phyloP scores from a whole-genome alignment of 2,888 invertebrate genomes.

The Caradrina kadenii region DNA sequence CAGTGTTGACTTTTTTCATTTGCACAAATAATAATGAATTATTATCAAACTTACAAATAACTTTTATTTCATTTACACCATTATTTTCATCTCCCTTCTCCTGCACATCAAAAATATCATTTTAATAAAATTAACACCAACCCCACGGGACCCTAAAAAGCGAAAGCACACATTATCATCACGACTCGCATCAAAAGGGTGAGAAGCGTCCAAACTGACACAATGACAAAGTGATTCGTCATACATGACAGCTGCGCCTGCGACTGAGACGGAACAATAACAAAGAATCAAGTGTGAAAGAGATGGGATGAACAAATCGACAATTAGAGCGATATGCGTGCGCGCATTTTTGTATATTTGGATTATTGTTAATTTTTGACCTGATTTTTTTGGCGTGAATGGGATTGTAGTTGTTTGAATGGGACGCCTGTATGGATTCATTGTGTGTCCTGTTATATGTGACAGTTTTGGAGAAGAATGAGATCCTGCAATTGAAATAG shows the following conservation, averaged over 20 bases:
- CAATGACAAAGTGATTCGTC: slow-evolving; percentile 89
- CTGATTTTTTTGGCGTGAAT: slow-evolving; percentile 63
- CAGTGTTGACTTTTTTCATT: background rate
- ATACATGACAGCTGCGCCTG: slow-evolving; percentile 85
- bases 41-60: background rate
- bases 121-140: slow-evolving; percentile 60
- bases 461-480: slow-evolving; percentile 34
- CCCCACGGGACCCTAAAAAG: slow-evolving; percentile 62
- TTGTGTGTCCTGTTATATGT: slow-evolving; percentile 45
- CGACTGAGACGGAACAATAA: slow-evolving; percentile 65
- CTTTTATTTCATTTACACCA: slow-evolving; percentile 9
- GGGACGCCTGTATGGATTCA: slow-evolving; percentile 48
- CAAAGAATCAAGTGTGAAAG: slow-evolving; percentile 44
- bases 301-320: slow-evolving; percentile 70
- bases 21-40: background rate
- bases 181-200: slow-evolving; percentile 78
- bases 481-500: slow-evolving; percentile 26
- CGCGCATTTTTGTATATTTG: slow-evolving; percentile 66
- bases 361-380: slow-evolving; percentile 68
- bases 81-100: slow-evolving; percentile 19
- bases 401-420: slow-evolving; percentile 50
- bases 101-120: slow-evolving; percentile 20
- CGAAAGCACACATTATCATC: slow-evolving; percentile 63
- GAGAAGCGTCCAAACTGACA: slow-evolving; percentile 88
- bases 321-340: slow-evolving; percentile 70